Conservation (phyloP, 2,113 vertebrate species). For the Hassar affinis region DNA sequence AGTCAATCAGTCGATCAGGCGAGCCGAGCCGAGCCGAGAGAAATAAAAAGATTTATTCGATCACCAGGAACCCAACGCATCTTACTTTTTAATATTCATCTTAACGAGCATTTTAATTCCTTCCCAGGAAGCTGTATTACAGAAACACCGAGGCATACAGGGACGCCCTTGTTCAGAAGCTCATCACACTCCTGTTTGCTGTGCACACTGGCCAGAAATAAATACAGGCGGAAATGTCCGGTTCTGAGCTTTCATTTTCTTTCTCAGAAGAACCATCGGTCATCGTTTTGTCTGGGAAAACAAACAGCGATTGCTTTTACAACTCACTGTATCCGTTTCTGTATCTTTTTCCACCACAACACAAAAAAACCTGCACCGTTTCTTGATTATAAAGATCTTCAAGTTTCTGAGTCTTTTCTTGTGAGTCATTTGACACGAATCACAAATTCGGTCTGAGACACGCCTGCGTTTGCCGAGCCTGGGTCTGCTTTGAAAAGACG, state of each 20-base stretch:
- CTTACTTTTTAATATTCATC: neutral
- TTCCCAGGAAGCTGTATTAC: neutral
- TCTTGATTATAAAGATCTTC: constrained; percentile 49
- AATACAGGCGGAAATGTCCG: neutral
- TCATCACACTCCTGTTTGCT: neutral
- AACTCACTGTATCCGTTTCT: constrained; percentile 14
- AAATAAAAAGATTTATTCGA: too few species aligned
- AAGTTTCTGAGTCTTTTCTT: constrained; percentile 19
- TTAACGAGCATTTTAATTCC: neutral
- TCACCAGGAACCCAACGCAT: neutral
- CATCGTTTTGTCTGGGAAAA: constrained; percentile 4
- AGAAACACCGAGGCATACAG: neutral
- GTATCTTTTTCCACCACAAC: constrained; percentile 36
- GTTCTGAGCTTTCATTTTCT: neutral
- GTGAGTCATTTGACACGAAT: neutral
- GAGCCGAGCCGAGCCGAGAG: too few species aligned
- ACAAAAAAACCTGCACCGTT: constrained; percentile 29
- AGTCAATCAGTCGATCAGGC: constrained; percentile 7
- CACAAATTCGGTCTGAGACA: neutral
- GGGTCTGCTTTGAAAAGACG: neutral
- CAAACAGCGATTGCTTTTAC: constrained; percentile 30
- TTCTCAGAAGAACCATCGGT: constrained; percentile 1
- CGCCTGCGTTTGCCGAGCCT: too few species aligned
- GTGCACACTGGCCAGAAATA: neutral
- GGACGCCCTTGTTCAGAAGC: constrained; percentile 24